phyloP scores from a whole-genome alignment of 2,113 vertebrate genomes.

The Antidorcas marsupialis region DNA sequence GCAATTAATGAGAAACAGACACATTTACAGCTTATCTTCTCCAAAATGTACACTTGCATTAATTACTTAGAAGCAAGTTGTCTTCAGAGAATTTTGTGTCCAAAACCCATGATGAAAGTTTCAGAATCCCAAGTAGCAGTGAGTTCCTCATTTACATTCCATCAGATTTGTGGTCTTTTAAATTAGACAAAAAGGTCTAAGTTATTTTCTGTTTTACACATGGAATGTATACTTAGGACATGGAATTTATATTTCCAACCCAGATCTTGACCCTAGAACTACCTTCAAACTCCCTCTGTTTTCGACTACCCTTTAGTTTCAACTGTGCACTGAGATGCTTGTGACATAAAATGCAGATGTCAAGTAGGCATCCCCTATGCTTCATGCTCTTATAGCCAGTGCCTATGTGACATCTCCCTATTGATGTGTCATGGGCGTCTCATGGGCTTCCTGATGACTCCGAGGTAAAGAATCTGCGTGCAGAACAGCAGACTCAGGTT shows the following conservation, averaged over 20 bases:
- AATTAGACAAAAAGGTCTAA: neutral
- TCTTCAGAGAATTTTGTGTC: neutral
- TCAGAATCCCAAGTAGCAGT: neutral
- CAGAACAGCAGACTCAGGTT: neutral
- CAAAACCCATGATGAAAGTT: neutral
- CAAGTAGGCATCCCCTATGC: neutral
- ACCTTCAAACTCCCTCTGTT: neutral
- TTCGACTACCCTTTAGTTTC: neutral
- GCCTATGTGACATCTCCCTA: neutral
- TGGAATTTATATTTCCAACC: neutral
- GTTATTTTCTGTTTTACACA: neutral
- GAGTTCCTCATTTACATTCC: neutral
- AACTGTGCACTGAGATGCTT: neutral
- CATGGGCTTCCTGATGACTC: neutral
- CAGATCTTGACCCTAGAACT: neutral
- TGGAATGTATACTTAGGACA: neutral
- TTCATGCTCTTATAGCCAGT: neutral
- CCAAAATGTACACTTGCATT: neutral
- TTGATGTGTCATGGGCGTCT: neutral
- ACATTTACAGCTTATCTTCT: neutral
- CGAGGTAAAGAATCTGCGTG: neutral
- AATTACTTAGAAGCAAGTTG: constrained; percentile 4
- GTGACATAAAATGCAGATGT: neutral
- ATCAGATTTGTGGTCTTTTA: neutral
- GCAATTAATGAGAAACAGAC: neutral